Conservation (phyloP, 2,888 invertebrate species). For the Lepidochitona cinerea region DNA sequence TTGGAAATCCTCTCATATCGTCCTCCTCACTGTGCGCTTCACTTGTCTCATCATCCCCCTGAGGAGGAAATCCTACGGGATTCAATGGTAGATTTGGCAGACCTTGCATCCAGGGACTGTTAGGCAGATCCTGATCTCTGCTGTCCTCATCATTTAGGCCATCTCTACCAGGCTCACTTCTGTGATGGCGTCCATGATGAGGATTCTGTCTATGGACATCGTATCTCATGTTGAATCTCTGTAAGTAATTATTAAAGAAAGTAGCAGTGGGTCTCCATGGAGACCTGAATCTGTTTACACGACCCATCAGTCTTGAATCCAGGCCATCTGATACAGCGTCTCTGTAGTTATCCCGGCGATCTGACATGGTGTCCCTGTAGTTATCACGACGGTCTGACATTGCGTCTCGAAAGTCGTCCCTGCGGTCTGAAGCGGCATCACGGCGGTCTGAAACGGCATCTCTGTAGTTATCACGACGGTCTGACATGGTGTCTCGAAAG, state of each 20-base stretch:
- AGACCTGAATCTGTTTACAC: background rate
- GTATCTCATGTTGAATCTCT: background rate
- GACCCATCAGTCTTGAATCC: background rate
- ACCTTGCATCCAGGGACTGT: background rate
- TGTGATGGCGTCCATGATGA: background rate
- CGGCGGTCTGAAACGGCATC: background rate
- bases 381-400: background rate
- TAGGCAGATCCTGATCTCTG: background rate
- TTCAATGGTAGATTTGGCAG: background rate
- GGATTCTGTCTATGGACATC: background rate
- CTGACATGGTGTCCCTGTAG: background rate
- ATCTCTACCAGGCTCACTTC: background rate
- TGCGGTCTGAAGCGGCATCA: background rate
- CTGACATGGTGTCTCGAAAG: background rate
- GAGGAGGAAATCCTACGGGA: background rate
- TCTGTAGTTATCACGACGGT: background rate
- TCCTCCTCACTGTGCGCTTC: background rate
- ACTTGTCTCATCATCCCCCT: background rate
- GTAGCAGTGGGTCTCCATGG: background rate
- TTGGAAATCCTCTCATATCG: background rate
- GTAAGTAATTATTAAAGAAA: background rate
- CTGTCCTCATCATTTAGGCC: background rate
- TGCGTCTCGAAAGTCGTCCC: background rate
- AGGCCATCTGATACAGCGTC: background rate
- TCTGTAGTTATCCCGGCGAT: background rate